Evolutionary conservation across 2,113 vertebrate genomes (phyloP).

Genomic region (Hystrix brachyura): DNA sequence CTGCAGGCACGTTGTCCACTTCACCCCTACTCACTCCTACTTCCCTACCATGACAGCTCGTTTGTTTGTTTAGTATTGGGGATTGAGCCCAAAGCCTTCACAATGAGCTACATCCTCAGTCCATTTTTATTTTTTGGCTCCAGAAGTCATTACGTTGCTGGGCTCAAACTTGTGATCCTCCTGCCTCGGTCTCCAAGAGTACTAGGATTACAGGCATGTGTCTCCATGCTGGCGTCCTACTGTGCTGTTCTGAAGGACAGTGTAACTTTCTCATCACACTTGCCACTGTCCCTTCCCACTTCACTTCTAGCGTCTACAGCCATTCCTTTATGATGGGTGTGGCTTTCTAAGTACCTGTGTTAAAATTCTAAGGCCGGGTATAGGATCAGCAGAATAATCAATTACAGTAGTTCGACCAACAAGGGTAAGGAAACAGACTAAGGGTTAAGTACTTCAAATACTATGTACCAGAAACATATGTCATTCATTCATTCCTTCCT

Average conservation of each 20-base stretch:
- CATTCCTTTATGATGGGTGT: not conserved
- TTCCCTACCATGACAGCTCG: not conserved
- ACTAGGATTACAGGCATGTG: not conserved
- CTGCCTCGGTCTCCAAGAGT: not conserved
- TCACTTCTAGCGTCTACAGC: not conserved
- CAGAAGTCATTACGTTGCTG: not conserved
- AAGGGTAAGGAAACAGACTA: not conserved
- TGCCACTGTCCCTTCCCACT: not conserved
- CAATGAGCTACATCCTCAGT: not conserved
- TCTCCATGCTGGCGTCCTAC: not conserved
- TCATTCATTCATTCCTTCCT: not conserved
- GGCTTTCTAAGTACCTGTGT: not conserved
- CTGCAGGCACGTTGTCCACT: not conserved
- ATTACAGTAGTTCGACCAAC: not conserved
- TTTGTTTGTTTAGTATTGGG: not conserved
- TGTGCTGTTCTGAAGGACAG: not conserved
- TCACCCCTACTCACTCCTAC: not conserved
- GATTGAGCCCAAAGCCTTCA: not conserved
- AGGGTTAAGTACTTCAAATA: not conserved
- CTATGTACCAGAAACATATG: not conserved
- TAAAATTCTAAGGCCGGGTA: slow-evolving; percentile 8
- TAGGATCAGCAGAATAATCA: not conserved
- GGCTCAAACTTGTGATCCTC: not conserved
- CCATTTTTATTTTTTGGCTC: not conserved
- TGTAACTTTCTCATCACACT: not conserved